Percentiles rank a stretch among this genome's conserved stretches.
Conservation (phyloP, 2,113 vertebrate species). For the Petrocephalus zakoni region DNA sequence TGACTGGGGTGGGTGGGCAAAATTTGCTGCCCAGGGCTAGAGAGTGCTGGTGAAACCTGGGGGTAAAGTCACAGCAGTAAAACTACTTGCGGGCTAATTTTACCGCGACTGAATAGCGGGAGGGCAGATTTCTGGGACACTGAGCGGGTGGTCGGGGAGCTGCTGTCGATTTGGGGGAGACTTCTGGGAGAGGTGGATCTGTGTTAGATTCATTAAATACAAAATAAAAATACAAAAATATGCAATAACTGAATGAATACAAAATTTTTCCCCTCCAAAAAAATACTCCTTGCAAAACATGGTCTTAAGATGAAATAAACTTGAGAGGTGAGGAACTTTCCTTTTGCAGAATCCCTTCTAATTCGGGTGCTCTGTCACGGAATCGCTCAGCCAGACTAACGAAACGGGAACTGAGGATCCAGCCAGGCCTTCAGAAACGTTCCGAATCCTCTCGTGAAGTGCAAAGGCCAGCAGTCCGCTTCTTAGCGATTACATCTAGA, state of each 20-base stretch:
- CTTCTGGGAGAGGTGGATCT: too few relatives aligned
- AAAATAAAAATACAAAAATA: not conserved
- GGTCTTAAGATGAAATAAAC: not conserved
- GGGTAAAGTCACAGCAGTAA: too few relatives aligned
- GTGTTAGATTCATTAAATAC: not conserved
- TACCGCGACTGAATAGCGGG: too few relatives aligned
- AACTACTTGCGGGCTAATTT: too few relatives aligned
- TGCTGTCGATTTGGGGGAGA: too few relatives aligned
- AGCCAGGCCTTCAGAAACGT: not conserved
- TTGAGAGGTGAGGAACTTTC: not conserved
- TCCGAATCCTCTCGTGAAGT: not conserved
- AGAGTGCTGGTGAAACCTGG: too few relatives aligned
- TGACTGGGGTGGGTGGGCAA: too few relatives aligned
- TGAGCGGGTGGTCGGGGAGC: too few relatives aligned
- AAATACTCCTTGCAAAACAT: not conserved
- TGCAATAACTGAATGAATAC: not conserved
- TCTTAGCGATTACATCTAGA: not conserved
- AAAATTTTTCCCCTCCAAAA: not conserved
- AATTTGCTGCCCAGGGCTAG: too few relatives aligned
- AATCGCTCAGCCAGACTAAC: not conserved
- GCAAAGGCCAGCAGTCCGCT: not conserved
- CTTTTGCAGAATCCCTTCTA: not conserved
- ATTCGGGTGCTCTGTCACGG: not conserved
- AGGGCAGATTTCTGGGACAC: too few relatives aligned
- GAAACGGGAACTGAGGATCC: not conserved